Evolutionary conservation across 2,113 vertebrate species (phyloP).

Genomic region (Neodontobutis hainanensis): DNA sequence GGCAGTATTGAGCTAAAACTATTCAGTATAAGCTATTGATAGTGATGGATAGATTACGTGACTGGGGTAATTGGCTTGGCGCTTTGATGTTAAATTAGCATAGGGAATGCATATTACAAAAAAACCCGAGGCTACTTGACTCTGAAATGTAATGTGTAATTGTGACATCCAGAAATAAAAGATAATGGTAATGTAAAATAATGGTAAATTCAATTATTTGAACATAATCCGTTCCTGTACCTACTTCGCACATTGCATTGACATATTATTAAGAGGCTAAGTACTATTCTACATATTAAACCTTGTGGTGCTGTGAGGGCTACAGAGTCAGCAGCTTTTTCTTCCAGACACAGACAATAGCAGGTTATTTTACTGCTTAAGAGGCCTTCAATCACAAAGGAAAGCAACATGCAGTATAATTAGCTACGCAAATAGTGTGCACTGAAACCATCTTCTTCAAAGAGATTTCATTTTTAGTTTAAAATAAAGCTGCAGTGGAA

Average conservation of each 20-base stretch:
- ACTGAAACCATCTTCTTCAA: background rate
- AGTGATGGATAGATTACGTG: too few relatives aligned
- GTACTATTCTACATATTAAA: background rate
- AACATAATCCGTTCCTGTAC: background rate
- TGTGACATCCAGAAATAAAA: too few relatives aligned
- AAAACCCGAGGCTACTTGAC: too few relatives aligned
- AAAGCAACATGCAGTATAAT: constrained; percentile 4
- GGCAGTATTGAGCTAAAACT: background rate
- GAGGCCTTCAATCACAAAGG: background rate
- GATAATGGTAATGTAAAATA: too few relatives aligned
- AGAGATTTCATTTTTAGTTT: background rate
- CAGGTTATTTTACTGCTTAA: constrained; percentile 28
- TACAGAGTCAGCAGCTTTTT: constrained; percentile 24
- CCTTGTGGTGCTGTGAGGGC: background rate
- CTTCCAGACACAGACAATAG: constrained; percentile 9
- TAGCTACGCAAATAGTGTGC: background rate
- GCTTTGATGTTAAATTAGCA: too few relatives aligned
- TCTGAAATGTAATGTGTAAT: too few relatives aligned
- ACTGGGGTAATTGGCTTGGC: too few relatives aligned
- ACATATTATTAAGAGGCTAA: background rate
- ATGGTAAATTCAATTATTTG: background rate
- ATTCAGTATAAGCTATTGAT: too few relatives aligned
- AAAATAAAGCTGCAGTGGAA: background rate
- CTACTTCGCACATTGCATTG: background rate
- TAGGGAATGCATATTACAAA: too few relatives aligned